Conservation (phyloP, 37 sponge, comb jelly and placozoan species). For the Lycopodina hypogea region DNA sequence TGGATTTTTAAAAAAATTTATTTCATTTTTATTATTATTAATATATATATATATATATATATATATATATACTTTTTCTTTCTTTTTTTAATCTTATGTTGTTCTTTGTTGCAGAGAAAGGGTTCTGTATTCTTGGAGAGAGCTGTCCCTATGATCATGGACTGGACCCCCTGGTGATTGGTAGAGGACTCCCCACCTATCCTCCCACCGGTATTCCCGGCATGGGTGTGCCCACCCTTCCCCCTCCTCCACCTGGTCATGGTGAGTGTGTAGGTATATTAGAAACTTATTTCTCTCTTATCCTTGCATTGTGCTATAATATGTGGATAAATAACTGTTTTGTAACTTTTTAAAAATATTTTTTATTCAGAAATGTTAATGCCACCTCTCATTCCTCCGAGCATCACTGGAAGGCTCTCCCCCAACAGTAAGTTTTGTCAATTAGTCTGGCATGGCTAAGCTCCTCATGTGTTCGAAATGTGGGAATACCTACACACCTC, state of each 20-base stretch:
- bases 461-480: too few relatives aligned
- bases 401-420: constrained; percentile 12
- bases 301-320: background rate
- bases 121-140: constrained; percentile 92
- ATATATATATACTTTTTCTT: too few relatives aligned
- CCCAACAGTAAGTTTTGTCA: constrained; percentile 9
- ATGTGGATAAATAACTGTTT: too few relatives aligned
- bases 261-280: background rate
- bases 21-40: too few relatives aligned
- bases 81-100: too few relatives aligned
- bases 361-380: constrained; percentile 1
- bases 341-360: too few relatives aligned
- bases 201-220: constrained; percentile 34
- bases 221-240: constrained; percentile 25
- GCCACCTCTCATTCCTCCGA: constrained; percentile 10
- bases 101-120: constrained; percentile 70
- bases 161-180: constrained; percentile 81
- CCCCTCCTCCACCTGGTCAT: constrained; percentile 2
- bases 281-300: background rate
- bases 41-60: too few relatives aligned
- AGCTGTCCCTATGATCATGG: constrained; percentile 97
- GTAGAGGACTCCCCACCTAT: constrained; percentile 32
- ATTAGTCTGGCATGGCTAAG: too few relatives aligned
- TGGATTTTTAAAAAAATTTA: too few relatives aligned
- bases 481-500: too few relatives aligned